phyloP scores from a whole-genome alignment of 2,888 invertebrate species.

The Antheraea yamamai region DNA sequence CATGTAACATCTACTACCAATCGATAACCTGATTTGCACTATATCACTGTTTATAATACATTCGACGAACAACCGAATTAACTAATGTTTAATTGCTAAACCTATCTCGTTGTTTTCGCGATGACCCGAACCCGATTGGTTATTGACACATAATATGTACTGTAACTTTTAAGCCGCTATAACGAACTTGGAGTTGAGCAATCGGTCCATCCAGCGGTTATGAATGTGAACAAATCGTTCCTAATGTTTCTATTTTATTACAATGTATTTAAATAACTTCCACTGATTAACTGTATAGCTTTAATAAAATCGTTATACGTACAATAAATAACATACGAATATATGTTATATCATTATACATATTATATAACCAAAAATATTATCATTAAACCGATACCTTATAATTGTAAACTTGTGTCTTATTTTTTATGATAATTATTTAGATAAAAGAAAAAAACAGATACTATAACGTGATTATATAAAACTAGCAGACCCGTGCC shows the following conservation, averaged over 20 bases:
- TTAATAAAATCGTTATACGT: background rate
- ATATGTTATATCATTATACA: no score
- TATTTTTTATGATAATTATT: no score
- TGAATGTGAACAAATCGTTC: constrained; percentile 19
- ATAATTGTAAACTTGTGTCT: no score
- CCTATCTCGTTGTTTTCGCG: constrained; percentile 35
- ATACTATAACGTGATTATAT: no score
- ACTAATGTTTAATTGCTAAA: constrained; percentile 41
- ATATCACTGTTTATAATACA: constrained; percentile 64
- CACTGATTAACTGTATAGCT: background rate
- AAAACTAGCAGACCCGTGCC: no score
- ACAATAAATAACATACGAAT: background rate
- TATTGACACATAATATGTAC: constrained; percentile 30
- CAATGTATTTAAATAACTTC: background rate
- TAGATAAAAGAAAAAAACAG: no score
- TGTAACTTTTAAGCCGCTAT: constrained; percentile 31
- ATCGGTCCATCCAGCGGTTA: constrained; percentile 29
- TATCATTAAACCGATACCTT: no score
- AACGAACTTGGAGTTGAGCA: constrained; percentile 32
- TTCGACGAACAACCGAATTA: constrained; percentile 43
- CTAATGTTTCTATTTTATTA: constrained; percentile 16
- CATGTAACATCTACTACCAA: constrained; percentile 57
- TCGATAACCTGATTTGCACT: constrained; percentile 78
- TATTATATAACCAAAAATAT: no score
- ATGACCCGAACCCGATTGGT: constrained; percentile 30